Percentiles rank a stretch among this genome's conserved stretches.
phyloP scores from a whole-genome alignment of 2,888 invertebrate genomes.

The Heliconius ethilla region DNA sequence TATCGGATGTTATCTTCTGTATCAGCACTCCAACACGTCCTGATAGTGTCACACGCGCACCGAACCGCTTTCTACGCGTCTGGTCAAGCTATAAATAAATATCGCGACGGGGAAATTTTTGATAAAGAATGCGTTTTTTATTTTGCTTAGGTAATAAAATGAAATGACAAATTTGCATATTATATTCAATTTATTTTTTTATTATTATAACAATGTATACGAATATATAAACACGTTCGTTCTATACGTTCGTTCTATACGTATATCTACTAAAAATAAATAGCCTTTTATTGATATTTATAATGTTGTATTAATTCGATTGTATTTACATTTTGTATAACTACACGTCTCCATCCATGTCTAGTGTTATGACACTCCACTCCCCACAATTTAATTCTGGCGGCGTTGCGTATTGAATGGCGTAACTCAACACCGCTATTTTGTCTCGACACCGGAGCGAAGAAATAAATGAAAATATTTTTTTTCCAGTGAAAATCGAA shows the following conservation, averaged over 20 bases:
- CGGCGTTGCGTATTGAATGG: background rate
- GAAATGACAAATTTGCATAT: background rate
- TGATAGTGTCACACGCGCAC: conserved; percentile 49
- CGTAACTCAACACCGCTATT: too few species aligned
- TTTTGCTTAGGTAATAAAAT: conserved; percentile 3
- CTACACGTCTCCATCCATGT: rapidly evolving
- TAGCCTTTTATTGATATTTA: background rate
- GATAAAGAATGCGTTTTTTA: conserved; percentile 21
- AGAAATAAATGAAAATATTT: too few species aligned
- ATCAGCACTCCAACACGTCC: conserved; percentile 50
- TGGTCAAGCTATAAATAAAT: conserved; percentile 37
- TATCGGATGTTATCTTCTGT: conserved; percentile 48
- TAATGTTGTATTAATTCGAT: background rate
- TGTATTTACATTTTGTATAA: background rate
- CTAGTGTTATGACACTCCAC: too few species aligned
- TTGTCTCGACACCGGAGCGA: too few species aligned
- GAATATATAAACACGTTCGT: too few species aligned
- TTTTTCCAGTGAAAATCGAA: too few species aligned
- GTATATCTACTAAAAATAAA: background rate
- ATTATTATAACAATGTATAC: background rate
- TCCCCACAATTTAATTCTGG: too few species aligned
- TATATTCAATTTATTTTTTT: background rate
- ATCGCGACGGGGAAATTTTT: conserved; percentile 27
- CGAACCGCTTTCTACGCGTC: conserved; percentile 45
- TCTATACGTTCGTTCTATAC: too few species aligned